Conservation (phyloP, 2,888 invertebrate species). For the Caenorhabditis sp. region DNA sequence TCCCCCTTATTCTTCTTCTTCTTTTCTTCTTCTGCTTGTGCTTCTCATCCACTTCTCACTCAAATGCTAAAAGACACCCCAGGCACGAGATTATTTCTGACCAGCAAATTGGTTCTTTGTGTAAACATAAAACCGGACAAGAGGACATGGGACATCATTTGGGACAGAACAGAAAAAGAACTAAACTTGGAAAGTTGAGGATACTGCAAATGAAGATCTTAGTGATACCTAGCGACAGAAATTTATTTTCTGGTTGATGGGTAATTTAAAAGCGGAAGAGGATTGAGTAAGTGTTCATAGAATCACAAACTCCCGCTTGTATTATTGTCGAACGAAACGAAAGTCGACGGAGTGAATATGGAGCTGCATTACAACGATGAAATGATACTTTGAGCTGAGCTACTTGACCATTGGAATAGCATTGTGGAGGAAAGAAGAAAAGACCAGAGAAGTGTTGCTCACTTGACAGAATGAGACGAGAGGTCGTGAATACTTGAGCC, state of each 20-base stretch:
- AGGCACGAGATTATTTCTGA: conserved; percentile 57
- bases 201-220: no score
- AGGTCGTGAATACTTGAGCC: conserved; percentile 51
- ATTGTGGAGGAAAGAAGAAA: not conserved
- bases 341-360: not conserved
- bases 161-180: not conserved
- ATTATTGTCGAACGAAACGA: not conserved
- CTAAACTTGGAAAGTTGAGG: not conserved
- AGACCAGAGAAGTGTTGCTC: conserved; percentile 38
- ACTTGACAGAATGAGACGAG: conserved; percentile 46
- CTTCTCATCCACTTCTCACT: conserved; percentile 45
- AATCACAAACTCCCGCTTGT: conserved; percentile 19
- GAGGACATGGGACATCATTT: no score
- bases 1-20: no score
- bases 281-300: conserved; percentile 29
- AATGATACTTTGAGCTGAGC: conserved; percentile 48
- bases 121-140: no score
- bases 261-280: no score
- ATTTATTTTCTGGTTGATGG: no score
- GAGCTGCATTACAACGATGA: conserved; percentile 50
- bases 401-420: conserved; percentile 46
- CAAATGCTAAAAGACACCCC: conserved; percentile 32
- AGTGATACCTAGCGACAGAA: no score
- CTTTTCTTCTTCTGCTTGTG: conserved; percentile 26
- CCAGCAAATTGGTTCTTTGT: conserved; percentile 59